Evolutionary conservation across 2,113 vertebrate genomes (phyloP).

Genomic region (Brachyhypopomus occidentalis): DNA sequence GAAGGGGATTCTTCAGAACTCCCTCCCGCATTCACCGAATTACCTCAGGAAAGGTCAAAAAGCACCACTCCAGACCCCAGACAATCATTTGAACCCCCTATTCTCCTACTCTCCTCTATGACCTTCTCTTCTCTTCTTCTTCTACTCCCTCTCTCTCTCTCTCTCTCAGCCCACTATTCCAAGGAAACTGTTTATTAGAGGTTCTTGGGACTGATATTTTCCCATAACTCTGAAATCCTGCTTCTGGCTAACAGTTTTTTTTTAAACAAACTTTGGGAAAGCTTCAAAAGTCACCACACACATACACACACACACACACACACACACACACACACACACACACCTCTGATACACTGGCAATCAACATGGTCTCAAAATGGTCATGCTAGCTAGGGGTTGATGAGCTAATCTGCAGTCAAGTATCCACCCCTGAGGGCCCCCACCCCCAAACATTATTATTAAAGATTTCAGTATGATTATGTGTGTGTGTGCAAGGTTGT

Average conservation of each 20-base stretch:
- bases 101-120: background rate
- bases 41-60: constrained; percentile 12
- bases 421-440: background rate
- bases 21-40: background rate
- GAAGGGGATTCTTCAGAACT: constrained; percentile 14
- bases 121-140: background rate
- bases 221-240: background rate
- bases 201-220: too few relatives aligned
- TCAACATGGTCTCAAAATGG: background rate
- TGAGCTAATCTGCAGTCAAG: constrained; percentile 3
- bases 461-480: background rate
- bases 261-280: background rate
- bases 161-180: constrained; percentile 16
- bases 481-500: background rate
- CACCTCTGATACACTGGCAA: background rate
- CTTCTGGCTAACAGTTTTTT: background rate
- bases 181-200: background rate
- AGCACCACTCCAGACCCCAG: background rate
- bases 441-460: background rate
- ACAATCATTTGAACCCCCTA: background rate
- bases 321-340: background rate
- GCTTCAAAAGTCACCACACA: background rate
- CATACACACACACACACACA: background rate
- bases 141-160: background rate
- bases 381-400: constrained; percentile 1